These are phyloP conservation scores for Corythaeola cristata DNA, from an alignment of 2,113 vertebrate species.

Conservation along the genomic window DNA sequence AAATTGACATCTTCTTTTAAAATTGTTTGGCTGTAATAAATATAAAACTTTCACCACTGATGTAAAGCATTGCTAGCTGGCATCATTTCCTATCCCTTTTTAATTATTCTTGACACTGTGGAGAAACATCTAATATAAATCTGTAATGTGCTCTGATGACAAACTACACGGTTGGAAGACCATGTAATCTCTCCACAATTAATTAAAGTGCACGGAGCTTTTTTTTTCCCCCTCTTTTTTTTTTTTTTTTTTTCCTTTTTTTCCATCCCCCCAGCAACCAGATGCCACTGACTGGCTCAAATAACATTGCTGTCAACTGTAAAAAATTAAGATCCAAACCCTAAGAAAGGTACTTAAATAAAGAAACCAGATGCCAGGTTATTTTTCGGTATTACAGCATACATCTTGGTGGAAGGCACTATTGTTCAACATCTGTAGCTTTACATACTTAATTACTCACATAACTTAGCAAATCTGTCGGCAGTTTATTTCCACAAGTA, in stretches of 20 bases:
- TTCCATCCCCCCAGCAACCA: conserved; percentile 76
- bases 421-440: conserved; percentile 88
- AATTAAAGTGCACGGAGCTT: conserved; percentile 94
- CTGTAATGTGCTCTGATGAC: conserved; percentile 99
- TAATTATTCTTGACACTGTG: conserved; percentile 99
- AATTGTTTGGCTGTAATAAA: conserved; percentile 80
- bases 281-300: conserved; percentile 95
- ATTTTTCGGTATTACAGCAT: conserved; percentile 79
- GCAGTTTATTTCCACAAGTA: conserved; percentile 71
- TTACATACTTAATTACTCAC: conserved; percentile 86
- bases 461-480: conserved; percentile 79
- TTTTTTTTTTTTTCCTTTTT: not conserved
- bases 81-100: conserved; percentile 90
- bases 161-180: conserved; percentile 99
- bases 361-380: conserved; percentile 92
- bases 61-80: conserved; percentile 87
- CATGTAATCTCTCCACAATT: conserved; percentile 99
- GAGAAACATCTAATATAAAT: conserved; percentile 99
- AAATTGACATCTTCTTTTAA: conserved; percentile 83
- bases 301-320: conserved; percentile 95
- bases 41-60: conserved; percentile 79
- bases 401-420: conserved; percentile 80
- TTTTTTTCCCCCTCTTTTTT: not conserved
- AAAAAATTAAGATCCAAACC: conserved; percentile 96
- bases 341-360: conserved; percentile 91